Base-by-base conservation (phyloP, 2,888 invertebrate genomes). In the Chaetoderma sp. region DNA sequence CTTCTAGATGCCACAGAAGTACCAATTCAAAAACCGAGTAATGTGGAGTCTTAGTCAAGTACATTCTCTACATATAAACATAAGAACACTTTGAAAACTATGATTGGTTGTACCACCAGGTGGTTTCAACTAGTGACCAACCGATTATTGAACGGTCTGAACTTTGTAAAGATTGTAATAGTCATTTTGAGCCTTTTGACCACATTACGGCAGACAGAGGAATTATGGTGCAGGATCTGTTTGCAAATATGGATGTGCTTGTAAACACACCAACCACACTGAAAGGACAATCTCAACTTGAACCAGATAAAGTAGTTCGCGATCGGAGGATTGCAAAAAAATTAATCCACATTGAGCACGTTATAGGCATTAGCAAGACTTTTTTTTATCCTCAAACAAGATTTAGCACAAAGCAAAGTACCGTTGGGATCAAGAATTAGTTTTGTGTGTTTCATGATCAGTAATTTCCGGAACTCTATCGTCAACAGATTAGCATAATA, bases 1-100 rank as follows among this genome's bases (percentile, higher is more conserved):
- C 65, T 76, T 52, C 32, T 73, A 28, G 72, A 76, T 68, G 73
- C 70, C 2, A 76, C 76, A 16, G 73, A 74, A 52, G 54, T 55
- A n/a, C 65, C 71, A n/a, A 67, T 74, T 33, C 42, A 65, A 25
- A 76, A 74, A 42, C 73, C 72, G 27, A 42, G 58, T 10, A 39
- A 68, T 59, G 71, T 72, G 18, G 33, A 50, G 32, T 62, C 65
- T 8, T 71, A 75, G 45, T 56, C 57, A 45, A 36, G 50, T 1
- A 74, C 73, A 44, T 76, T 65, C 58, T 74, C 72, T 6, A 59
- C 62, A 8, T 75, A 76, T 27, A 75, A 74, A 49, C 65, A 75
- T 52, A 67, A 59, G 36, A 75, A 76, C 59, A 74, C 72, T 23
- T 8, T 71, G 8, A 74, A 76, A 61, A 59, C 66, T 10, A 67